phyloP scores from a whole-genome alignment of 1,140 invertebrate species.

The Cydia strobilella region DNA sequence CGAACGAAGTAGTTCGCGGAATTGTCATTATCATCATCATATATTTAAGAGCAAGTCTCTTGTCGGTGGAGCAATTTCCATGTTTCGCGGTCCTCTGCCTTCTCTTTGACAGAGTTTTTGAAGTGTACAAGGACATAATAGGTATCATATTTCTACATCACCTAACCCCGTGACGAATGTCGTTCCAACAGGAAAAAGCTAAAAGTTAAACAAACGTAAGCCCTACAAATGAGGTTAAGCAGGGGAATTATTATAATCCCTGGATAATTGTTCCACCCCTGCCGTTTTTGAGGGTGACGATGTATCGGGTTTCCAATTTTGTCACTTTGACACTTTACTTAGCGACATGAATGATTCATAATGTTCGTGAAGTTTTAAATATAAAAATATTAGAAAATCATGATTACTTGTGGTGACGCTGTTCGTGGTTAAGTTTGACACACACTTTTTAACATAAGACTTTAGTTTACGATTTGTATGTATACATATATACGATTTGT shows the following conservation, averaged over 20 bases:
- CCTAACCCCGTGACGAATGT: background rate
- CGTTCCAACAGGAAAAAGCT: constrained; percentile 7
- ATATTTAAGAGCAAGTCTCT: no score
- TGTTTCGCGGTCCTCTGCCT: no score
- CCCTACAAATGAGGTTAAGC: constrained; percentile 55
- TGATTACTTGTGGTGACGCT: no score
- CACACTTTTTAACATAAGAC: no score
- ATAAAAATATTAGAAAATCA: background rate
- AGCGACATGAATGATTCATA: constrained; percentile 28
- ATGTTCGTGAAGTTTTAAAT: background rate
- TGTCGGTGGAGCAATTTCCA: no score
- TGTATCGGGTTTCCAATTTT: constrained; percentile 44
- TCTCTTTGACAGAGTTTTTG: no score
- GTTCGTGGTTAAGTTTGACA: no score
- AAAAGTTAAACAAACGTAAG: constrained; percentile 41
- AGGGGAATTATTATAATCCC: constrained; percentile 53
- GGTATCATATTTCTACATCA: background rate
- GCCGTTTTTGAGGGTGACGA: constrained; percentile 26
- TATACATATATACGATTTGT: no score
- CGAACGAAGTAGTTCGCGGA: no score
- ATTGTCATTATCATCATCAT: no score
- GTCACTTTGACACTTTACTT: constrained; percentile 14
- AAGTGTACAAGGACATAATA: background rate
- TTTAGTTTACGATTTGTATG: no score
- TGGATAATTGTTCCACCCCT: constrained; percentile 47